Evolutionary conservation across 2,113 vertebrate genomes (phyloP), one percentile per base, ranked within the genome.

Genomic region (Garra rufa): DNA sequence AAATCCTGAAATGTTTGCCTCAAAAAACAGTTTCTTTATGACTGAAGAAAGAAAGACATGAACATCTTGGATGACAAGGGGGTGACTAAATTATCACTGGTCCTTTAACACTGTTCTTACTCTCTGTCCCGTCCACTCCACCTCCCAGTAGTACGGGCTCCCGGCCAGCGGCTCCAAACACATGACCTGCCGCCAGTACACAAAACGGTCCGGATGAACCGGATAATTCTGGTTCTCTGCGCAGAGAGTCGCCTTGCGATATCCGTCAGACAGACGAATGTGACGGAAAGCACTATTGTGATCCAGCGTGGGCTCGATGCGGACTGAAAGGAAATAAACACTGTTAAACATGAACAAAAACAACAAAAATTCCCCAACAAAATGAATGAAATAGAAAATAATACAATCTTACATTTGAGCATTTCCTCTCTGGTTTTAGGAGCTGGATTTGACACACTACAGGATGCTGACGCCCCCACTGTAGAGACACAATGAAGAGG

Each of bases 81-180:
- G n/a, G n/a, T n/a, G n/a, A n/a, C n/a, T n/a, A n/a, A n/a, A n/a
- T n/a, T n/a, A n/a, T n/a, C n/a, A n/a, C n/a, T n/a, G n/a, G n/a
- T n/a, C n/a, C n/a, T n/a, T n/a, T n/a, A n/a, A n/a, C n/a, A n/a
- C n/a, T n/a, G n/a, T 38, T 3, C 19, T 38, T 79, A 94, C 94
- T 92, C 94, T 95, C 26, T 89, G 91, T 17, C 94, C 93, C 0
- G 86, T 94, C 95, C 95, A 95, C 90, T 95, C 93, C 88, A 93
- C 88, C 87, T 95, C 95, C 93, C 93, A 95, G 91, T 95, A 95
- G 87, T 92, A 94, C 4, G 93, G 93, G 80, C 93, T 93, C 41
- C 94, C 94, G 14, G 85, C 93, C 87, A 95, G 84, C 0, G 91
- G 81, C 87, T 95, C 92, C 50, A 46, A 89, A 87, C 95, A 94